Base-by-base conservation (phyloP, 2,113 vertebrate genomes). In the Meleagris gallopavo region DNA sequence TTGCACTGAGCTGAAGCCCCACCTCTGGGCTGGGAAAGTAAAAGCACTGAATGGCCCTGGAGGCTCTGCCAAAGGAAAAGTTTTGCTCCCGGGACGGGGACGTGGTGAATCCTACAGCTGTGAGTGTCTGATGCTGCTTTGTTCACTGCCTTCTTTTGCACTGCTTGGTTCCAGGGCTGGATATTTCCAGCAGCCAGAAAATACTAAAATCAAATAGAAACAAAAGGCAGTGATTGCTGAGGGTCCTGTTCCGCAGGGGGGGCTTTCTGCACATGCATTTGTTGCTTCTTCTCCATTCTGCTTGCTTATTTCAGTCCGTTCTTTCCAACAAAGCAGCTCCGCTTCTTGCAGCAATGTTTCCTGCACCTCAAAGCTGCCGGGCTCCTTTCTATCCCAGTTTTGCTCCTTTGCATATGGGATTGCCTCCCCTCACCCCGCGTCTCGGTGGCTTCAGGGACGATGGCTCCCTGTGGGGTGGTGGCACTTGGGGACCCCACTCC, bases 11-110 rank as follows among this genome's bases (percentile, higher is more conserved):
- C 24, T 57, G 41, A 86, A 92, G 92, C 94, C 77, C 92, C 96
- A 91, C 94, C 96, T 90, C 92, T 85, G 0, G 71, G 41, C 54
- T 57, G 54, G 54, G 54, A 57, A 57, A 50, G 77, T 40, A 27
- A 17, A 74, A 72, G 84, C 12, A 11, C 34, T 25, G 41, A 11
- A 71, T 64, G 95, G 60, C 17, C 74, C 77, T 14, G 72, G 0
- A 76, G 2, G 40, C 12, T 0, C 61, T 1, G 79, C 32, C 34
- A 0, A 15, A 57, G 57, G 43, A 2, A 7, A 41, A 13, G 3
- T n/a, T n/a, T 6, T 4, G 48, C 78, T 69, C 5, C 25, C 25
- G 1, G 55, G 55, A 40, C 4, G 5, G 19, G 81, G 21, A 13
- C 9, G 69, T 4, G 34, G 48, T 45, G 5, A 38, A 32, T 7